These are phyloP conservation scores for Puffinus mauretanicus DNA, from an alignment of 2,113 vertebrate species.

Conservation along the genomic window DNA sequence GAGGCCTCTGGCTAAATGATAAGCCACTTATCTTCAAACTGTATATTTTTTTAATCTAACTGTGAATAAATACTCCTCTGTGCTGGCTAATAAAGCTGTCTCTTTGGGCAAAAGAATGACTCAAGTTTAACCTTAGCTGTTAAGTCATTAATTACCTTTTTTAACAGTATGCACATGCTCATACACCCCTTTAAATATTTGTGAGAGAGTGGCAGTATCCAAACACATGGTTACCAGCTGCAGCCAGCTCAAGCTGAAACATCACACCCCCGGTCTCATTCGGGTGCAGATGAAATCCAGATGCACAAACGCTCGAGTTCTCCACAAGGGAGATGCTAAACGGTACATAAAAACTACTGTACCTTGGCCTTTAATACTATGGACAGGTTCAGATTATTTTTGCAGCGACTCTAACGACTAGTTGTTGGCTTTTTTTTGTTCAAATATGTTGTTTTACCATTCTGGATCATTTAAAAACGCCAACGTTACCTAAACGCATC, in stretches of 20 bases:
- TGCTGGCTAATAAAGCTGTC: not conserved
- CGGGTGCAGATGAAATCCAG: conserved; percentile 13
- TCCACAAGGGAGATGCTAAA: not conserved
- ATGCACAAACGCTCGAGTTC: not conserved
- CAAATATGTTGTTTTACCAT: not conserved
- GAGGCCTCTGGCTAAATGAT: not conserved
- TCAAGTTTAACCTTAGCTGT: not conserved
- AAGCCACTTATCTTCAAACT: not conserved
- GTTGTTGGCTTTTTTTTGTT: not conserved
- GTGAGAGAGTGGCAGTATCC: not conserved
- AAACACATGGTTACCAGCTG: not conserved
- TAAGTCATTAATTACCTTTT: not conserved
- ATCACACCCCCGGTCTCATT: not conserved
- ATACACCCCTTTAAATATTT: not conserved
- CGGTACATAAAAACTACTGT: not conserved
- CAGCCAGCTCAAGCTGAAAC: not conserved
- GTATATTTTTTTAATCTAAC: not conserved
- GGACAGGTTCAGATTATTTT: not conserved
- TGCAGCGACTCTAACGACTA: not conserved
- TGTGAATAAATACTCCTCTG: not conserved
- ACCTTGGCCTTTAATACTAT: not conserved
- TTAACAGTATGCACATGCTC: not conserved
- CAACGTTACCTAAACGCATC: not conserved
- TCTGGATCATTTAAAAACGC: not conserved
- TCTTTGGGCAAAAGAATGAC: not conserved